Evolutionary conservation across 2,113 vertebrate species (phyloP).

Genomic region (Cyanoramphus novaezelandiae): DNA sequence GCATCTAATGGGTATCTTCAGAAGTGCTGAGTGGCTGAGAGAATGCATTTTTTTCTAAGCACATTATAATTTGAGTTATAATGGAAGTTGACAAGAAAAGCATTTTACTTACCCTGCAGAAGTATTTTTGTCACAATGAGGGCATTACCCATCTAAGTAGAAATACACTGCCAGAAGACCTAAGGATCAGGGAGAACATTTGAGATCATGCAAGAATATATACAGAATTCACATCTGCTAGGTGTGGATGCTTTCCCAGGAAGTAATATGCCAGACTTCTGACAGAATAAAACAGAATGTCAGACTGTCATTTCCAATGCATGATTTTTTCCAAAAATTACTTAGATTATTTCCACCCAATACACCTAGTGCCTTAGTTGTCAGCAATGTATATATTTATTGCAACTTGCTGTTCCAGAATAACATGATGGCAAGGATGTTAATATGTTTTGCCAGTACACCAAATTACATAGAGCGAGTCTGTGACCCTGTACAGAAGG

Average conservation of each 20-base stretch:
- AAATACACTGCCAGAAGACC: conserved; percentile 5
- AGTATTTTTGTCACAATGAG: conserved; percentile 12
- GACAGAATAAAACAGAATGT: conserved; percentile 42
- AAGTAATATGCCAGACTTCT: conserved; percentile 43
- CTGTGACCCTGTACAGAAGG: background rate
- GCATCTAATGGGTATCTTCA: background rate
- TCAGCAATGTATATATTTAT: background rate
- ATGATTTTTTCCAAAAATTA: conserved; percentile 63
- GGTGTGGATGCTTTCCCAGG: conserved; percentile 43
- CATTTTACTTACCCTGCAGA: background rate
- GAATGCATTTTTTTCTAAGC: background rate
- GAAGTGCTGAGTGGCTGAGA: background rate
- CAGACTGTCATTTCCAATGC: conserved; percentile 57
- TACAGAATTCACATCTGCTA: conserved; percentile 61
- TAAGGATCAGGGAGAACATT: background rate
- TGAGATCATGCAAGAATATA: background rate
- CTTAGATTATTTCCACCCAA: conserved; percentile 26
- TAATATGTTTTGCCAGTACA: background rate
- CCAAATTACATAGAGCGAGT: background rate
- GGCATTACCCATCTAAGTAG: background rate
- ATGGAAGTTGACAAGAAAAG: background rate
- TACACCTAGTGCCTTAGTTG: background rate
- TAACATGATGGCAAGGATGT: background rate
- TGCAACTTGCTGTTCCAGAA: background rate
- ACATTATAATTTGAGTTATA: background rate